phyloP scores from a whole-genome alignment of 1,140 invertebrate species.

The Ceratosolen solmsi region DNA sequence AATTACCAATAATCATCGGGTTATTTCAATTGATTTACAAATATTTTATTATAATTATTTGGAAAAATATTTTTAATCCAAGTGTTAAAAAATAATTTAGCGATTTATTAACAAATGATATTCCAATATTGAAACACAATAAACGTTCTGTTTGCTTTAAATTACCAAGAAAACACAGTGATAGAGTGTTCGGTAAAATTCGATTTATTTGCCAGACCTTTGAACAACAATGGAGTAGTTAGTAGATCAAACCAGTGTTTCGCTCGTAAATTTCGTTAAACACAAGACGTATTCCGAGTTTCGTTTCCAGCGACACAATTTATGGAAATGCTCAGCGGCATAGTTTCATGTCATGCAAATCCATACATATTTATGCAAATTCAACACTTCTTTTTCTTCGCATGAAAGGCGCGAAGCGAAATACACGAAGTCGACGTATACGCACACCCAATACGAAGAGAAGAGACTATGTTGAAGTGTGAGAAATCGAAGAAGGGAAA shows the following conservation, averaged over 20 bases:
- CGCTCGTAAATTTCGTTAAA: background rate
- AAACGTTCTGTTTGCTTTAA: too few relatives aligned
- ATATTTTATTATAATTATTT: too few relatives aligned
- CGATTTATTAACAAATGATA: too few relatives aligned
- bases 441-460: background rate
- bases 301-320: background rate
- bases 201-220: background rate
- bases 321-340: background rate
- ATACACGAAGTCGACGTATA: background rate
- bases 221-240: background rate
- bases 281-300: background rate
- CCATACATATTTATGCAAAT: slow-evolving; percentile 36
- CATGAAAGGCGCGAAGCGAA: slow-evolving; percentile 11
- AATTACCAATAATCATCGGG: too few relatives aligned
- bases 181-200: too few relatives aligned
- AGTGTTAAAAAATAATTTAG: too few relatives aligned
- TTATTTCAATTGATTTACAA: too few relatives aligned
- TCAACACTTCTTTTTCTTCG: background rate
- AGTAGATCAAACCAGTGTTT: background rate
- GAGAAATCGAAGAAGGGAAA: background rate
- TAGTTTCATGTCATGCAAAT: slow-evolving; percentile 22
- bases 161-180: too few relatives aligned
- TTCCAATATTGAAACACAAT: too few relatives aligned
- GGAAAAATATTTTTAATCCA: too few relatives aligned
- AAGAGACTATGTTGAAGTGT: background rate